A percentile compares a stretch with the other conserved stretches of the same genome.
Evolutionary conservation across 2,797 vertebrate genomes (phyloP).

Genomic region (Gallinago nigripennis): DNA sequence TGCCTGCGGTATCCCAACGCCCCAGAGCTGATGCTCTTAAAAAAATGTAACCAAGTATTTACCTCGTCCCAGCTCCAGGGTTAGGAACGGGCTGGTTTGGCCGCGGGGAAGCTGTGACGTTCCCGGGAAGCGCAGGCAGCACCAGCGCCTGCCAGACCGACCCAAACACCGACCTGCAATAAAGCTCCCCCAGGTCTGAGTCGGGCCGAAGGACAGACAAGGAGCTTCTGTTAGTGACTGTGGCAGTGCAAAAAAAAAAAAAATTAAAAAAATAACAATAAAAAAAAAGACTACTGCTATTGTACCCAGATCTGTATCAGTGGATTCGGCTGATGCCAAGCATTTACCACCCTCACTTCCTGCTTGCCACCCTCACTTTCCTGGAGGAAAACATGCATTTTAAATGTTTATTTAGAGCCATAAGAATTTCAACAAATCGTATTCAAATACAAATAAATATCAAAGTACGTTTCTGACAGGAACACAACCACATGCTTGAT

Average conservation of each 20-base stretch:
- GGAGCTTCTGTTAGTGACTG: neutral
- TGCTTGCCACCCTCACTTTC: conserved; percentile 37
- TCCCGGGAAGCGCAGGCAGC: neutral
- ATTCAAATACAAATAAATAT: conserved; percentile 76
- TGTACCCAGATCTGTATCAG: neutral
- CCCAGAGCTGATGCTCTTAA: neutral
- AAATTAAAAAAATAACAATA: neutral
- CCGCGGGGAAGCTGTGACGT: neutral
- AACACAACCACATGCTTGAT: neutral
- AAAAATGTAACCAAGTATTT: neutral
- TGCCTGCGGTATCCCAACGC: fast-evolving
- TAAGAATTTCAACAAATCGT: conserved; percentile 63
- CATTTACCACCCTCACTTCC: conserved; percentile 47
- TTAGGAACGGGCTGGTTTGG: neutral
- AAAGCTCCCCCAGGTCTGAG: conserved; percentile 37
- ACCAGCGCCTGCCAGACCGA: neutral
- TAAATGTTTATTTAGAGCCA: conserved; percentile 68
- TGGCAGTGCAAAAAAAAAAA: neutral
- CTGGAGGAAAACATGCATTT: conserved; percentile 56
- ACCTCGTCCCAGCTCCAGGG: neutral
- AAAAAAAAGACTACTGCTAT: conserved; percentile 6
- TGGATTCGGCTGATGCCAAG: neutral
- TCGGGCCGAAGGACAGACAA: neutral
- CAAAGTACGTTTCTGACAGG: conserved; percentile 39
- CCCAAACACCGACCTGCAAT: neutral